phyloP scores from a whole-genome alignment of 2,888 invertebrate species.

The Diaphora mendica region DNA sequence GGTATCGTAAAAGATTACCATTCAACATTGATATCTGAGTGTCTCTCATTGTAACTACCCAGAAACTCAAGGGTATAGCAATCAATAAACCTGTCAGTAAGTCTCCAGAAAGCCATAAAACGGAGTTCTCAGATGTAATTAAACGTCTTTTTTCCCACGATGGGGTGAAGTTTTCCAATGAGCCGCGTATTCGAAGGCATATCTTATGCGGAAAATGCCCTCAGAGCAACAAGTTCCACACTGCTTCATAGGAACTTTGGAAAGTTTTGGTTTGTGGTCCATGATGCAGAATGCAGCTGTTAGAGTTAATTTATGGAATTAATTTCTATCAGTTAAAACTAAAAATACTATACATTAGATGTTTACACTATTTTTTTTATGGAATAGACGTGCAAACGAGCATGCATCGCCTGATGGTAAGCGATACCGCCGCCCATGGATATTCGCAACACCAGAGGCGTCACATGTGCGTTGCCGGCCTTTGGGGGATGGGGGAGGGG shows the following conservation, averaged over 20 bases:
- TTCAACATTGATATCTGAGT: neutral
- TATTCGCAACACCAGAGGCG: no score
- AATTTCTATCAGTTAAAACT: neutral
- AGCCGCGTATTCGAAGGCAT: conserved; percentile 30
- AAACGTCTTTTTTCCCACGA: conserved; percentile 12
- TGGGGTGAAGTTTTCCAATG: conserved; percentile 24
- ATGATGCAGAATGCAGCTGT: neutral
- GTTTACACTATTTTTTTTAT: no score
- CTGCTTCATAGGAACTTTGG: conserved; percentile 33
- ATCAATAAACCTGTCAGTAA: neutral
- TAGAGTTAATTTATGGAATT: neutral
- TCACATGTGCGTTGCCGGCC: no score
- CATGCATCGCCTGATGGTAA: no score
- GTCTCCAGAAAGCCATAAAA: neutral
- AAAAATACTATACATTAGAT: no score
- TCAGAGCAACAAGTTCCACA: conserved; percentile 49
- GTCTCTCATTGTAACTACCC: neutral
- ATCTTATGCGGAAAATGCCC: conserved; percentile 34
- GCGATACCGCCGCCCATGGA: no score
- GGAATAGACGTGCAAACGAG: no score
- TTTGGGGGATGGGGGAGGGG: no score
- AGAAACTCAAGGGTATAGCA: neutral
- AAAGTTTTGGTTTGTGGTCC: conserved; percentile 16
- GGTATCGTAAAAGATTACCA: neutral
- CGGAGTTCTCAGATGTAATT: conserved; percentile 11